phyloP scores from a whole-genome alignment of 2,113 vertebrate species.

The Dipodomys stephensi region DNA sequence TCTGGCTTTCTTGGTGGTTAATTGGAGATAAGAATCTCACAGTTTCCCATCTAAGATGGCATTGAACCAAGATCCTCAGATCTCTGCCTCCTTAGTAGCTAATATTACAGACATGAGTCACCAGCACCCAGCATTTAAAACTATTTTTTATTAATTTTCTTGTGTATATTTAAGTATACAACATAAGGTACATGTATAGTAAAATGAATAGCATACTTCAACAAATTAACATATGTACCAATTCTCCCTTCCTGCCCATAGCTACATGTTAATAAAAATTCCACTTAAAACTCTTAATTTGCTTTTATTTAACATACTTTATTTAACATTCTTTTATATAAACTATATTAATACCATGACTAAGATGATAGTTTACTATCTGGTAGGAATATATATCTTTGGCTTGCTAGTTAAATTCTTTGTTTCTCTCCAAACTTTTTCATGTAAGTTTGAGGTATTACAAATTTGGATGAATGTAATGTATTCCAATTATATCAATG shows the following conservation, averaged over 20 bases:
- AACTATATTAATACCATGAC: not conserved
- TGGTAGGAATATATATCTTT: not conserved
- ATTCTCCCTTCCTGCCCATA: no score
- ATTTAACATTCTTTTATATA: not conserved
- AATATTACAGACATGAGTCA: no score
- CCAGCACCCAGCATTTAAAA: not conserved
- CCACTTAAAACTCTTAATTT: not conserved
- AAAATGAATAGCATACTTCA: not conserved
- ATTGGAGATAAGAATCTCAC: no score
- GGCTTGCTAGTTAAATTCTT: not conserved
- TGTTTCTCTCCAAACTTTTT: constrained; percentile 37
- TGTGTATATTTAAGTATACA: not conserved
- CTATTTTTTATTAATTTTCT: not conserved
- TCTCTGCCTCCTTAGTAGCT: no score
- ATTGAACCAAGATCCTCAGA: no score
- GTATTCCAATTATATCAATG: constrained; percentile 6
- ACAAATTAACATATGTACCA: not conserved
- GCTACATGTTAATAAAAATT: not conserved
- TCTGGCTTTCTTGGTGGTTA: no score
- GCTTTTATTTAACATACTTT: not conserved
- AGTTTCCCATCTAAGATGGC: no score
- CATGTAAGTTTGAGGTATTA: not conserved
- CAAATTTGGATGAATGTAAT: constrained; percentile 2
- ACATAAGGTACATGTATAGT: not conserved
- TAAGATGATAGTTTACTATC: not conserved